These are phyloP conservation scores for Tetrapedia diversipes DNA, from an alignment of 2,888 invertebrate genomes.

Conservation along the genomic window DNA sequence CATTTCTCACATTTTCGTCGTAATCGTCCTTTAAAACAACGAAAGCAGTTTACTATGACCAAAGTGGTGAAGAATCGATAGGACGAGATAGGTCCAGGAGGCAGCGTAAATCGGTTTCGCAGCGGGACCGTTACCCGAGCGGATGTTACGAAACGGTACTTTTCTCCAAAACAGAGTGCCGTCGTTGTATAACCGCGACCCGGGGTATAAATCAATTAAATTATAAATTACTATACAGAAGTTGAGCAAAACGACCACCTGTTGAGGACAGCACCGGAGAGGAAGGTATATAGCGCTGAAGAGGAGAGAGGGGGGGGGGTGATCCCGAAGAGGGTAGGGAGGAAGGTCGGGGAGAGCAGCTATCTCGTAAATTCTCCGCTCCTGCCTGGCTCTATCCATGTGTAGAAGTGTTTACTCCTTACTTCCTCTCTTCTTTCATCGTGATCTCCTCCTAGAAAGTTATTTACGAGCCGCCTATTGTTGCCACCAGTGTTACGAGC, in stretches of 20 bases:
- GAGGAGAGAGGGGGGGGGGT: constrained; percentile 60
- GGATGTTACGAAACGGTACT: constrained; percentile 58
- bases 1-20: no score
- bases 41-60: no score
- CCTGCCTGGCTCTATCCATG: constrained; percentile 67
- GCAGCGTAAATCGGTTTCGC: constrained; percentile 56
- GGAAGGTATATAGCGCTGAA: constrained; percentile 69
- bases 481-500: constrained; percentile 32
- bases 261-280: constrained; percentile 77
- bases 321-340: background rate
- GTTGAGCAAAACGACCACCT: constrained; percentile 82
- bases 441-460: constrained; percentile 44
- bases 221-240: constrained; percentile 82
- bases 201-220: constrained; percentile 80
- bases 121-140: constrained; percentile 56
- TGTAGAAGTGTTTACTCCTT: constrained; percentile 65
- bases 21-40: no score
- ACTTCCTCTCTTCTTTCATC: constrained; percentile 55
- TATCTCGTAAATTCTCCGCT: constrained; percentile 81
- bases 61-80: constrained; percentile 5
- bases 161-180: constrained; percentile 58
- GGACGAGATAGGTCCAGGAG: constrained; percentile 24
- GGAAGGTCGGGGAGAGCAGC: constrained; percentile 75
- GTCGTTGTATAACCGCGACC: constrained; percentile 45
- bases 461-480: constrained; percentile 51